Base-by-base conservation (phyloP, 2,797 vertebrate genomes). In the Chanos chanos region DNA sequence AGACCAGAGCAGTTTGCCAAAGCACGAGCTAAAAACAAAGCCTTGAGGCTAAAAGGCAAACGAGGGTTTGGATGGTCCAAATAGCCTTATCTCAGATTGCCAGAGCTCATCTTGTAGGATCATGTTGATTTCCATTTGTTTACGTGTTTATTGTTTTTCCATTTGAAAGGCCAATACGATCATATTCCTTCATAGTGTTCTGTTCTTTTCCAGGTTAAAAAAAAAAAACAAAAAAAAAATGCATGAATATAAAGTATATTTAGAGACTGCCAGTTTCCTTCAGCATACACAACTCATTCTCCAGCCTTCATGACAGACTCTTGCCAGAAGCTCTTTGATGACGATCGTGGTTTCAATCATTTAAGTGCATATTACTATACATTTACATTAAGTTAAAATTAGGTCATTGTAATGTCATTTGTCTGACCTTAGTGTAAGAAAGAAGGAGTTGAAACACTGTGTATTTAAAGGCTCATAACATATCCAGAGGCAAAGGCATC, bases 1-100 rank as follows among this genome's bases (percentile, higher is more conserved):
- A 83, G 74, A 77, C 76, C 69, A 65, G 49, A 56, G 64, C 73
- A 63, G 54, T 27, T 55, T 59, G 44, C 64, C 12, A 61, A 7
- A 48, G 66, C 68, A 68, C 39, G 69, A 49, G 21, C 59, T 41
- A 68, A 70, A 77, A 72, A 13, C 53, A 41, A 70, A 66, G 64
- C 79, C 73, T 77, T 74, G 75, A 55, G 64, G 59, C 48, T 65
- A 73, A 64, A 31, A 67, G 58, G 71, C 78, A 75, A 74, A 76
- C 50, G 34, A 69, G 66, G 44, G 28, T 49, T 19, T 51, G 56
- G 48, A 71, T 67, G 40, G 0, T n/a, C 25, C 47, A 67, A 76
- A 68, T 28, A 12, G 40, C 43, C 50, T 56, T 72, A 62, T 22
- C 61, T 59, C 16, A 15, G 47, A 44, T 59, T 37, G 48, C 40